Evolutionary conservation across 2,797 vertebrate species (phyloP).

Genomic region (Mormyrops boulengeri): DNA sequence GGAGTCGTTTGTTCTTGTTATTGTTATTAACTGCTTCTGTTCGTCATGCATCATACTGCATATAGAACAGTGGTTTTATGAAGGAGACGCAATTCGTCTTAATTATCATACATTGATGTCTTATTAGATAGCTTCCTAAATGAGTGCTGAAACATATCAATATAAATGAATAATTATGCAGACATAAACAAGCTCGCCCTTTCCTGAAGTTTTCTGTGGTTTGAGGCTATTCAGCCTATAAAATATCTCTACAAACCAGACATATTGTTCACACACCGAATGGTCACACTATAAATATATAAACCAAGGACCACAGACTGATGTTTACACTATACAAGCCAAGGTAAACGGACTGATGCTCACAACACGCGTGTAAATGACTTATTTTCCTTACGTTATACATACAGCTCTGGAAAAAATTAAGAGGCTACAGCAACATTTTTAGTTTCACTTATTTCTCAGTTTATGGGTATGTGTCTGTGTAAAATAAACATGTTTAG

Average conservation of each 20-base stretch:
- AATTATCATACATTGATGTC: background rate
- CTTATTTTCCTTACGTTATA: background rate
- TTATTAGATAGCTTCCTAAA: background rate
- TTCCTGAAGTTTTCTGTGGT: background rate
- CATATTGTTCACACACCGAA: background rate
- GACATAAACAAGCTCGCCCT: background rate
- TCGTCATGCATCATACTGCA: background rate
- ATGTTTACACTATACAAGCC: background rate
- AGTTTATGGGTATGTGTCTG: no score
- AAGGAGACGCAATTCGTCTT: background rate
- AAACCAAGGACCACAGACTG: background rate
- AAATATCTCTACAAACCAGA: background rate
- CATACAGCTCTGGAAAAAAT: background rate
- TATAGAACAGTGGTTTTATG: background rate
- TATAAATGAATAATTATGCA: background rate
- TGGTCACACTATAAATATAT: background rate
- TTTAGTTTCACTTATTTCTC: background rate
- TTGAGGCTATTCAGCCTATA: background rate
- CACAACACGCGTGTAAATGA: background rate
- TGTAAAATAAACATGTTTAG: background rate
- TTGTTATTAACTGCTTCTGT: background rate
- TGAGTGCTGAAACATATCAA: constrained; percentile 1
- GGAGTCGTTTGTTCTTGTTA: background rate
- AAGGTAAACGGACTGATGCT: background rate
- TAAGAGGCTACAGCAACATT: background rate